Conservation (phyloP, 1,140 invertebrate genomes). For the Teleopsis dalmanni region DNA sequence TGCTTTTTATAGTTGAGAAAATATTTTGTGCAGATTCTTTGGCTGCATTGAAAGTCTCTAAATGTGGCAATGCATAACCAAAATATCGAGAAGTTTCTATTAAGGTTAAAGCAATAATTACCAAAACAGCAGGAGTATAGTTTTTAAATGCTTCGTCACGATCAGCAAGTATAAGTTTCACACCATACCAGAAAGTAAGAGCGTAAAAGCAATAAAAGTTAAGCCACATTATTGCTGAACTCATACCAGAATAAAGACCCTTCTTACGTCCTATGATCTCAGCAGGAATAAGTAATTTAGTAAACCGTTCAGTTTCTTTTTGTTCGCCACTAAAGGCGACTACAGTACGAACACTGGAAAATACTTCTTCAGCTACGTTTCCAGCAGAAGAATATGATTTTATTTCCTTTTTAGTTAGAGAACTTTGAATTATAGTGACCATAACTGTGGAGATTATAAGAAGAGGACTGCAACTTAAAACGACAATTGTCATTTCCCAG, state of each 20-base stretch:
- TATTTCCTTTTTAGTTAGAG: slow-evolving; percentile 64
- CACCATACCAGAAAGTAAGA: slow-evolving; percentile 78
- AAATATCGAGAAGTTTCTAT: slow-evolving; percentile 79
- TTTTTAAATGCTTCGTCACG: slow-evolving; percentile 44
- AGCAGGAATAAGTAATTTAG: slow-evolving; percentile 53
- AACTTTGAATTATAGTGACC: slow-evolving; percentile 62
- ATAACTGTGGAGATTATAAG: slow-evolving; percentile 60
- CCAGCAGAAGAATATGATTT: slow-evolving; percentile 76
- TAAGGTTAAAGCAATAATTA: slow-evolving; percentile 72
- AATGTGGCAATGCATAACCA: slow-evolving; percentile 74
- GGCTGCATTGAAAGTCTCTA: slow-evolving; percentile 68
- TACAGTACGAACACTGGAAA: slow-evolving; percentile 75
- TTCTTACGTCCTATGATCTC: slow-evolving; percentile 60
- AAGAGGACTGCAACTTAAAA: slow-evolving; percentile 72
- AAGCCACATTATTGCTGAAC: slow-evolving; percentile 68
- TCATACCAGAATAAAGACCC: slow-evolving; percentile 64
- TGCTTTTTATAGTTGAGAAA: slow-evolving; percentile 72
- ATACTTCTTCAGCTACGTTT: slow-evolving; percentile 75
- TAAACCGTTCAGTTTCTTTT: slow-evolving; percentile 65
- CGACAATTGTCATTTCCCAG: slow-evolving; percentile 85
- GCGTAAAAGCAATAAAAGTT: slow-evolving; percentile 73
- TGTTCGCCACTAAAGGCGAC: slow-evolving; percentile 77
- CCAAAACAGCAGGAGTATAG: slow-evolving; percentile 57
- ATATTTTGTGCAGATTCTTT: slow-evolving; percentile 73
- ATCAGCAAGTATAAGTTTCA: slow-evolving; percentile 55